phyloP scores from a whole-genome alignment of 2,113 vertebrate genomes.

The Chloroceryle aenea region DNA sequence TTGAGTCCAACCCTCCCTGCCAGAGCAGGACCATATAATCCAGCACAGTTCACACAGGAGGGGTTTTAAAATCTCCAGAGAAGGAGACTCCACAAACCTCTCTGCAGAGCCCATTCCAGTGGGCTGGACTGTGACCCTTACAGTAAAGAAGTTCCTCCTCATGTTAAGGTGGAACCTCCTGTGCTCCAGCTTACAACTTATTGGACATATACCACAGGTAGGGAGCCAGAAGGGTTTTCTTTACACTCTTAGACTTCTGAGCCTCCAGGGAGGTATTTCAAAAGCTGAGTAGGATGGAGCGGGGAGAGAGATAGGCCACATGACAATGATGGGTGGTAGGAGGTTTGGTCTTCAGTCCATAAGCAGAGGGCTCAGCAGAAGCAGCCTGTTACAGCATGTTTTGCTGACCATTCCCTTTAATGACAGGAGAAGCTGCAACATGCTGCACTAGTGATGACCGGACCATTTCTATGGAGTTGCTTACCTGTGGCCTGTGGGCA shows the following conservation, averaged over 20 bases:
- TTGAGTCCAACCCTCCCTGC: not conserved
- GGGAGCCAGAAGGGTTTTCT: not conserved
- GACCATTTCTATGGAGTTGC: not conserved
- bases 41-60: too few relatives aligned
- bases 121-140: too few relatives aligned
- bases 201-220: not conserved
- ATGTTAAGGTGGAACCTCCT: too few relatives aligned
- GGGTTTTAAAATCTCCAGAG: too few relatives aligned
- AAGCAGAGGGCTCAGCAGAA: not conserved
- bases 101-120: too few relatives aligned
- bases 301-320: not conserved
- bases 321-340: not conserved
- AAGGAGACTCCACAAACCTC: too few relatives aligned
- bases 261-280: not conserved
- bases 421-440: not conserved
- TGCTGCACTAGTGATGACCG: not conserved
- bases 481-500: not conserved
- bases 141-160: too few relatives aligned
- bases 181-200: too few relatives aligned
- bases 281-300: not conserved
- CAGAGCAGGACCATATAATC: not conserved
- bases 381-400: not conserved
- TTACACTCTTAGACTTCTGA: not conserved
- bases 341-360: not conserved
- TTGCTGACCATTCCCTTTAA: not conserved